phyloP scores from a whole-genome alignment of 2,797 vertebrate species.

The Crypturellus tataupa region DNA sequence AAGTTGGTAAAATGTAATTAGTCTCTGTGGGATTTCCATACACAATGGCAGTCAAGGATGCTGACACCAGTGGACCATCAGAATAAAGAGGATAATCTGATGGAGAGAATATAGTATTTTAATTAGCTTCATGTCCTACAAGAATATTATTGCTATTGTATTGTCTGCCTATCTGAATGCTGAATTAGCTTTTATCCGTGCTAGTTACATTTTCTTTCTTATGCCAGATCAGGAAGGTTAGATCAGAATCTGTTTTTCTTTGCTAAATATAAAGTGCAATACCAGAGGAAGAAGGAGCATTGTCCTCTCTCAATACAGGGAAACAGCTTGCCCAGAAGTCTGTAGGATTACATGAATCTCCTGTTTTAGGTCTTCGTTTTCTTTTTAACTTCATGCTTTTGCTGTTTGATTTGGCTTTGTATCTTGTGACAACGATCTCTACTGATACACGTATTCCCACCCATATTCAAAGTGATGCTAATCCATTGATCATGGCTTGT shows the following conservation, averaged over 20 bases:
- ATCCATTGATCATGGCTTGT: neutral
- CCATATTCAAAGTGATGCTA: neutral
- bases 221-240: neutral
- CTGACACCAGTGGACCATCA: constrained; percentile 23
- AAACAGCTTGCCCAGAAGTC: neutral
- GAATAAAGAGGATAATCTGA: constrained; percentile 40
- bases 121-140: neutral
- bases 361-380: neutral
- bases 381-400: neutral
- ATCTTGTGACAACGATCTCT: neutral
- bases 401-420: neutral
- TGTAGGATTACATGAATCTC: neutral
- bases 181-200: constrained; percentile 32
- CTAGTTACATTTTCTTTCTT: neutral
- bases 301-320: neutral
- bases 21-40: constrained; percentile 12
- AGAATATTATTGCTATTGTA: constrained; percentile 19
- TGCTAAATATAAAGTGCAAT: neutral
- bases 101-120: constrained; percentile 19
- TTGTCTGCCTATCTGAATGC: constrained; percentile 15
- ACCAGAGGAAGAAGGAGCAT: neutral
- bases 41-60: neutral
- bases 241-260: neutral
- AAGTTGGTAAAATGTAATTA: constrained; percentile 45
- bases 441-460: rapidly evolving